Percentiles rank a stretch among this genome's conserved stretches.
These are phyloP conservation scores for Cercopithecus petaurista DNA, from an alignment of 2,797 vertebrate species.

Conservation along the genomic window DNA sequence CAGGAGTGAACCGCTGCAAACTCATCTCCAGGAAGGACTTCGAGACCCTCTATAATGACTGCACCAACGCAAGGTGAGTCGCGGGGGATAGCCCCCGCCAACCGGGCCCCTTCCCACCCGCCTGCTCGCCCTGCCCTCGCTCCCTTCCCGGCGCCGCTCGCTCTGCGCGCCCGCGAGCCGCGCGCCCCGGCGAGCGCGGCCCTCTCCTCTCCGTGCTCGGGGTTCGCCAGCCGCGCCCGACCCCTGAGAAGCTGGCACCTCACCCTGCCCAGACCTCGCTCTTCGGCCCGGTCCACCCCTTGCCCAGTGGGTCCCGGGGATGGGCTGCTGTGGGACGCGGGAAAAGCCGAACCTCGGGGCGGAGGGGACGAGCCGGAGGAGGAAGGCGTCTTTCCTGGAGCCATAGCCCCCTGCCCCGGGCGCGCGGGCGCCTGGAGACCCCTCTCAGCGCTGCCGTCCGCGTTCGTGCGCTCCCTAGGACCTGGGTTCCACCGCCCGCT, in stretches of 20 bases:
- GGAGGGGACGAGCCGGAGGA: background rate
- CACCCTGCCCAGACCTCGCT: background rate
- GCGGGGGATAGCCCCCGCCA: background rate
- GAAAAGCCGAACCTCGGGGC: background rate
- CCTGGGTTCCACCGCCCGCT: background rate
- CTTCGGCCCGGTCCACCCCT: background rate
- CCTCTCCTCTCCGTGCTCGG: background rate
- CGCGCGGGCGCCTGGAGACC: background rate
- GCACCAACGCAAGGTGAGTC: slow-evolving; percentile 97
- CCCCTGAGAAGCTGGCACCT: slow-evolving; percentile 48
- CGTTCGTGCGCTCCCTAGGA: background rate
- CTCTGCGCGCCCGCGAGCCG: slow-evolving; percentile 68
- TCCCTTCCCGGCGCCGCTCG: slow-evolving; percentile 44
- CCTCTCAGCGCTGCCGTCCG: background rate
- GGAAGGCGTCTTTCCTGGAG: background rate
- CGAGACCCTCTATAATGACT: slow-evolving; percentile 99
- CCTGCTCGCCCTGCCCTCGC: background rate
- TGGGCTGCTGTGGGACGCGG: background rate
- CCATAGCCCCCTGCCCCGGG: background rate
- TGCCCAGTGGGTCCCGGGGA: background rate
- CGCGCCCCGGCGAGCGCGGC: slow-evolving; percentile 40
- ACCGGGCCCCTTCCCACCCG: background rate
- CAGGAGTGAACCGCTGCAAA: slow-evolving; percentile 98
- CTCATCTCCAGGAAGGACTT: slow-evolving; percentile 99
- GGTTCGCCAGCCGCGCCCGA: background rate